Base-by-base conservation (phyloP, 2,888 invertebrate genomes). In the Leptinotarsa haldemani region DNA sequence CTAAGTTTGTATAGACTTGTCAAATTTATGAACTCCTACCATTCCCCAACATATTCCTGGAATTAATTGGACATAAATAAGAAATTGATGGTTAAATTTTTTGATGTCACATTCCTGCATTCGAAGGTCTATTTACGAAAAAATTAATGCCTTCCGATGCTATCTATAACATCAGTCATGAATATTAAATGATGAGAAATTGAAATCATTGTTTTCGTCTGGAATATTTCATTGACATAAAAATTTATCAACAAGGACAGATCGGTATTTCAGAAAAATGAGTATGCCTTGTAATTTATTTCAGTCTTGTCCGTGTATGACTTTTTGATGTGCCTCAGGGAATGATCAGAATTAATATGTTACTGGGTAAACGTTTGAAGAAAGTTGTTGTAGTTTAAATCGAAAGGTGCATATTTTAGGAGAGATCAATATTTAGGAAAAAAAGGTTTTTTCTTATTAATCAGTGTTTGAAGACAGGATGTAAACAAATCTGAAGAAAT, bases 111-210 rank as follows among this genome's bases (percentile, higher is more conserved):
- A 61, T 61, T 61, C 61, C 61, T 61, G 18, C 61, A 40, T 61
- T 61, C 18, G 25, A 58, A 58, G 58, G 58, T 58, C 15, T 58
- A 58, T 25, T 58, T 16, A 61, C 61, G 25, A 15, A 61, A 61
- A 61, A n/a, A 61, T 61, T 61, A 61, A 61, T 61, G 61, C 4
- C 61, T n/a, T 13, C 12, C 18, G 40, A 61, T 61, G n/a, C 40
- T 40, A 61, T 61, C 61, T 61, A 30, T 40, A 61, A 61, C 40
- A 61, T 25, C 25, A 61, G 61, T 61, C 61, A 61, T 61, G 61
- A 61, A 61, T 61, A 61, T 61, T 61, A 61, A 61, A 61, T 30
- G 40, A 20, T 58, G 58, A 58, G 58, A 61, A 61, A 61, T 61
- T n/a, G 30, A 30, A 61, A 30, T 61, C 30, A 61, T 61, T 61